Percentiles rank a stretch among this genome's conserved stretches.
These are phyloP conservation scores for Melipona beecheii DNA, from an alignment of 2,888 invertebrate species.

Conservation along the genomic window DNA sequence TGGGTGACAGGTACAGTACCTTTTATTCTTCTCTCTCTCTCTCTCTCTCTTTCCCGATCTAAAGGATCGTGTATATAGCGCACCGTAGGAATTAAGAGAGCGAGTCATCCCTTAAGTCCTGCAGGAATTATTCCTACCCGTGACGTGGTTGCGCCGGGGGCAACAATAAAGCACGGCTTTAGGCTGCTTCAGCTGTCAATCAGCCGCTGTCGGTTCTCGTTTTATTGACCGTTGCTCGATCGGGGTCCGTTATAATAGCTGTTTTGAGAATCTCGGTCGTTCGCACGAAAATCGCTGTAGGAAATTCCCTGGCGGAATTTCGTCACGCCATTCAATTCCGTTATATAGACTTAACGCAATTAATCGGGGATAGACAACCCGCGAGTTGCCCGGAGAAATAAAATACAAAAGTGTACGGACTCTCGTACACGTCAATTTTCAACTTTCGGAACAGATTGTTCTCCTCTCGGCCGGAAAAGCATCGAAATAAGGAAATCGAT, in stretches of 20 bases:
- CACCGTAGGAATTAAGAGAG: constrained; percentile 42
- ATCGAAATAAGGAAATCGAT: too few species aligned
- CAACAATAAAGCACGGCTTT: constrained; percentile 57
- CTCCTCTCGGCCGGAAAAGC: too few species aligned
- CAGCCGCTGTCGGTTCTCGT: constrained; percentile 47
- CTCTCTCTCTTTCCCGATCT: too few species aligned
- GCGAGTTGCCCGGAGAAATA: too few species aligned
- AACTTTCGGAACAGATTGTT: too few species aligned
- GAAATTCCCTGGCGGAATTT: constrained; percentile 34
- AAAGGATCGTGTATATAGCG: background rate
- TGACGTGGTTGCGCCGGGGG: constrained; percentile 41
- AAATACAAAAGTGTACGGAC: too few species aligned
- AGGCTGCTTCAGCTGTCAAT: constrained; percentile 61
- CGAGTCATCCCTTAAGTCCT: constrained; percentile 52
- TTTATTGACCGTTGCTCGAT: constrained; percentile 49
- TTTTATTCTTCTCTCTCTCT: background rate
- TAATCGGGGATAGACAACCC: too few species aligned
- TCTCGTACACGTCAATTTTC: too few species aligned
- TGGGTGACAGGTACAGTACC: constrained; percentile 13
- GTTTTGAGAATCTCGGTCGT: constrained; percentile 43
- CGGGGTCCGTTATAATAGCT: constrained; percentile 55
- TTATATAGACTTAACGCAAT: constrained; percentile 4
- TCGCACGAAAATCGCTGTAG: constrained; percentile 28
- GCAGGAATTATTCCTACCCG: constrained; percentile 48
- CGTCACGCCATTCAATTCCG: constrained; percentile 5